phyloP scores from a whole-genome alignment of 2,888 invertebrate genomes.

The Phengaris alcon region DNA sequence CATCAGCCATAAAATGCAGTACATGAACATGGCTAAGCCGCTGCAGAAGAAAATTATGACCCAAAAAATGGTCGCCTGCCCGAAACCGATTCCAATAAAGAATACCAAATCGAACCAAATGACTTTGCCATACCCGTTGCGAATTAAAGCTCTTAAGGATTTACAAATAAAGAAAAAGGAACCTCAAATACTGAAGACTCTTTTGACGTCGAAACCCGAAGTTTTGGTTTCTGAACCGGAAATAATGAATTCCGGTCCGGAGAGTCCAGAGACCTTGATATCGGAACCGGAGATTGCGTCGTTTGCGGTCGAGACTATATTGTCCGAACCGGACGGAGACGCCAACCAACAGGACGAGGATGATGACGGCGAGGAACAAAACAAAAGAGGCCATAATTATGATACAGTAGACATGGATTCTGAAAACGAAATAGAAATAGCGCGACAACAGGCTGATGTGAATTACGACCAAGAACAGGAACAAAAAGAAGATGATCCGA shows the following conservation, averaged over 20 bases:
- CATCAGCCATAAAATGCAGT: slow-evolving; percentile 70
- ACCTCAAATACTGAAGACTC: slow-evolving; percentile 74
- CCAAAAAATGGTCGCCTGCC: slow-evolving; percentile 54
- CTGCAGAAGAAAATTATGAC: slow-evolving; percentile 56
- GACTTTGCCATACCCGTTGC: slow-evolving; percentile 69
- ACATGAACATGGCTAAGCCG: slow-evolving; percentile 56
- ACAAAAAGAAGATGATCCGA: slow-evolving; percentile 50
- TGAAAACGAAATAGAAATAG: slow-evolving; percentile 74
- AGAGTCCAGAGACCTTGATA: slow-evolving; percentile 74
- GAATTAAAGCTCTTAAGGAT: slow-evolving; percentile 75
- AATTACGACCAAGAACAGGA: slow-evolving; percentile 46
- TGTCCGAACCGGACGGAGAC: slow-evolving; percentile 68
- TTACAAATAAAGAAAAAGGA: slow-evolving; percentile 74
- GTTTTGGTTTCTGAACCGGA: slow-evolving; percentile 72
- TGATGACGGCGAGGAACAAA: slow-evolving; percentile 49
- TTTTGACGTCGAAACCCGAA: slow-evolving; percentile 71
- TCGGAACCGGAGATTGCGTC: slow-evolving; percentile 76
- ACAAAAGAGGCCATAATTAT: slow-evolving; percentile 62
- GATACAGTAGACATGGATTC: slow-evolving; percentile 75
- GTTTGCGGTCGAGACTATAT: slow-evolving; percentile 73
- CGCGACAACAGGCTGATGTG: slow-evolving; percentile 54
- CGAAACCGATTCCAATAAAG: slow-evolving; percentile 68
- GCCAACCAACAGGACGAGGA: slow-evolving; percentile 50
- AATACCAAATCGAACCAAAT: slow-evolving; percentile 56
- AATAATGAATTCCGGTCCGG: slow-evolving; percentile 72